Evolutionary conservation across 64 coral and sea anemone genomes (phyloP), one percentile per base, ranked within the genome.

Genomic region (Pocillopora verrucosa): DNA sequence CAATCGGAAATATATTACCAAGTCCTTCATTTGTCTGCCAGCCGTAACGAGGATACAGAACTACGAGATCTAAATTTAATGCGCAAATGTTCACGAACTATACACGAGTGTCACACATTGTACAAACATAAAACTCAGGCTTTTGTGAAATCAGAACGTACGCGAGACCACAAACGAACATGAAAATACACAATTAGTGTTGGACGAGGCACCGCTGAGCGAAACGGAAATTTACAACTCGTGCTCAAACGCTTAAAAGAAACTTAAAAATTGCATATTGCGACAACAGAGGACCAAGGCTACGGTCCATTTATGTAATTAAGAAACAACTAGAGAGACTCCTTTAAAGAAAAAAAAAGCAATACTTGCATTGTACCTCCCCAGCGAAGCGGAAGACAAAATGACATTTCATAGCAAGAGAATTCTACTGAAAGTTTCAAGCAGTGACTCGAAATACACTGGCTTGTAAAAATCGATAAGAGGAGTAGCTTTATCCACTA

Each of bases 171-270:
- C 1, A 19, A 70, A 70, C 67, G n/a, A 10, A 67, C 67, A 25
- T 70, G 4, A 16, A 19, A 16, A 67, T 19, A 24, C 67, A 70
- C 19, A 24, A 70, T 20, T 10, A 70, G n/a, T 24, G 22, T 2
- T 25, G n/a, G 11, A 70, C 37, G 56, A 17, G 75, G 11, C 20
- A 38, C 41, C 41, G 41, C 41, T 51, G 22, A 77, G 16, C 61
- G 62, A 72, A 83, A 83, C 80, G 80, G 80, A 83, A 83, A 83
- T 83, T 36, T 24, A 83, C 60, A 63, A 56, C 34, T 19, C 35
- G 65, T 62, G 45, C 34, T 19, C 17, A 64, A 60, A 62, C 10
- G 59, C 62, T n/a, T 81, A 1, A 25, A 60, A 19, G 34, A 10
- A 22, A 60, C 10, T 72, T 72, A 22, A 70, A 25, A 16, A 38